phyloP scores from a whole-genome alignment of 1,140 invertebrate genomes.

The Pristionchus pacificus region DNA sequence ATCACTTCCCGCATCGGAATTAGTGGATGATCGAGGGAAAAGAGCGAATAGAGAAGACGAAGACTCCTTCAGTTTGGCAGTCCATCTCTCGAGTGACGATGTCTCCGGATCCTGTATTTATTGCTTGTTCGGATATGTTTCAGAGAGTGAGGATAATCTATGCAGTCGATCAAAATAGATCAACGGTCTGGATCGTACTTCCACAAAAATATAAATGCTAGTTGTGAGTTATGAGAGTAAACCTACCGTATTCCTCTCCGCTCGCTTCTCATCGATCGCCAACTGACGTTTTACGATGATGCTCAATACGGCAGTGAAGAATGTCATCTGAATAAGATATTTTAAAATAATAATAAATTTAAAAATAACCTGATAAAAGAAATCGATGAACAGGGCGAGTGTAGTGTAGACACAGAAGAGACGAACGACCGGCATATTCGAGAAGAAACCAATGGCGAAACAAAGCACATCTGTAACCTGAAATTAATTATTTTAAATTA shows the following conservation, averaged over 20 bases:
- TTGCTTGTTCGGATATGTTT: conserved; percentile 6
- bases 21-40: background rate
- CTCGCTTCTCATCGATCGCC: conserved; percentile 19
- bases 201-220: too few relatives aligned
- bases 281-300: conserved; percentile 45
- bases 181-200: too few relatives aligned
- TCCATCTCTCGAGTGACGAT: background rate
- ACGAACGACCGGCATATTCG: conserved; percentile 50
- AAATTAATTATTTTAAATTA: background rate
- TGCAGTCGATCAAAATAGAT: too few relatives aligned
- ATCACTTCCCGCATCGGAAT: too few relatives aligned
- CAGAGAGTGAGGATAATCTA: too few relatives aligned
- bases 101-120: background rate
- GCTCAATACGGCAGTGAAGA: conserved; percentile 45
- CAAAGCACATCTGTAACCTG: conserved; percentile 49
- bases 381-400: conserved; percentile 48
- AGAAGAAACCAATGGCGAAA: conserved; percentile 52
- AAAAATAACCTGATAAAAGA: conserved; percentile 44
- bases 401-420: conserved; percentile 52
- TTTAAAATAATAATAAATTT: conserved; percentile 1
- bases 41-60: background rate
- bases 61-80: background rate
- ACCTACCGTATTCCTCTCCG: background rate
- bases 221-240: too few relatives aligned
- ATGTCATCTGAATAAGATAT: conserved; percentile 37